phyloP scores from a whole-genome alignment of 2,797 vertebrate species.

The Streptopelia turtur region DNA sequence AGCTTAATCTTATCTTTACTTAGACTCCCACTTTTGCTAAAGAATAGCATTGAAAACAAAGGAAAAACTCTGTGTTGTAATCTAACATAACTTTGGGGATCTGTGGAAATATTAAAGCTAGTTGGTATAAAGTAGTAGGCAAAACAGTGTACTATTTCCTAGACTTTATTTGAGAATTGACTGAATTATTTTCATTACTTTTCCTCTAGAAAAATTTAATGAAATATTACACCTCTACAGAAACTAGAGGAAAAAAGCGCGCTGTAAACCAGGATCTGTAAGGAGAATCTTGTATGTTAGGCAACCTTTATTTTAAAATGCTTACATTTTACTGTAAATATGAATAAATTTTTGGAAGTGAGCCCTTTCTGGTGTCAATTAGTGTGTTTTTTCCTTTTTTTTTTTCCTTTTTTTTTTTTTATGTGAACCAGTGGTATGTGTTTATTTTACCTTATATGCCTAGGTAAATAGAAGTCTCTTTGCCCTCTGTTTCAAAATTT shows the following conservation, averaged over 20 bases:
- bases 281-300: neutral
- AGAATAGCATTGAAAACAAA: neutral
- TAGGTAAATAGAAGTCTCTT: neutral
- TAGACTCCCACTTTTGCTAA: neutral
- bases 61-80: neutral
- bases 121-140: neutral
- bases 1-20: neutral
- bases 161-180: neutral
- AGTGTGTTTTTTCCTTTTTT: accelerated
- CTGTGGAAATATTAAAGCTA: neutral
- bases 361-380: accelerated
- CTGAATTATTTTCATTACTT: neutral
- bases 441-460: neutral
- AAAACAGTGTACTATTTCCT: neutral
- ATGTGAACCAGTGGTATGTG: neutral
- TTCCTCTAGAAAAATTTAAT: neutral
- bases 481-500: neutral
- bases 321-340: neutral
- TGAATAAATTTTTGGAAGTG: neutral
- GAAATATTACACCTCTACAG: neutral
- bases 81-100: neutral
- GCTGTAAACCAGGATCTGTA: neutral
- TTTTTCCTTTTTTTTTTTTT: neutral
- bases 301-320: neutral
- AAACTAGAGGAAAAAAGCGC: neutral